These are phyloP conservation scores for Cotesia congregata DNA, from an alignment of 2,888 invertebrate genomes.

Conservation along the genomic window DNA sequence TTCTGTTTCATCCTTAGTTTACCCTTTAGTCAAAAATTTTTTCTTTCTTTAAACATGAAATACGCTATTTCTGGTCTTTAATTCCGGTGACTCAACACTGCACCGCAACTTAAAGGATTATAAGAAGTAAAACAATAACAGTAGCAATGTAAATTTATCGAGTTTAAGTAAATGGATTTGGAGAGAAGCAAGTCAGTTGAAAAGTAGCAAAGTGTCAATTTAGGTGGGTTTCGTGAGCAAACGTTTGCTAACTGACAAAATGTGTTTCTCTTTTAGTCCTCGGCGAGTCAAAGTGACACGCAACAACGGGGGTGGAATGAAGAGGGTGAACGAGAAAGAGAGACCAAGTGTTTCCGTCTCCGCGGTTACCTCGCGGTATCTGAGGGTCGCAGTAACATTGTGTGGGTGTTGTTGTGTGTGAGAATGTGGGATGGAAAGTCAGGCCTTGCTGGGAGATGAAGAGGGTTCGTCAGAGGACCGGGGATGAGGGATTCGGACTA, in stretches of 20 bases:
- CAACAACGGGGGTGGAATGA: background rate
- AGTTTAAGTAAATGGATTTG: conserved; percentile 1
- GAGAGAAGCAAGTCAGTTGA: background rate
- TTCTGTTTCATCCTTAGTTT: too few species aligned
- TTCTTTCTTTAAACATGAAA: too few species aligned
- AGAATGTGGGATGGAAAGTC: background rate
- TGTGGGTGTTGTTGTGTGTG: conserved; percentile 25
- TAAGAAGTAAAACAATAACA: background rate
- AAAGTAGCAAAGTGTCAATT: conserved; percentile 1
- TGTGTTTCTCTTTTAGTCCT: conserved; percentile 28
- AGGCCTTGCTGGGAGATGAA: too few species aligned
- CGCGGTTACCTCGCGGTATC: conserved; percentile 30
- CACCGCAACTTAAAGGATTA: background rate
- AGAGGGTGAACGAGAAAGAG: background rate
- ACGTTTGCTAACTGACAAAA: conserved; percentile 2
- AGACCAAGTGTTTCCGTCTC: conserved; percentile 20
- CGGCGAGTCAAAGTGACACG: conserved; percentile 22
- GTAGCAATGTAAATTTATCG: background rate
- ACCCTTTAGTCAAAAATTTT: too few species aligned
- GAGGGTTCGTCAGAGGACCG: conserved; percentile 33
- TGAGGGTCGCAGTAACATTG: conserved; percentile 19
- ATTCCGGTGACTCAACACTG: too few species aligned
- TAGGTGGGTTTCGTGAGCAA: background rate
- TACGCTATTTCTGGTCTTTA: too few species aligned
- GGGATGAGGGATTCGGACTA: conserved; percentile 53